These are phyloP conservation scores for Macrotus californicus DNA, from an alignment of 2,113 vertebrate genomes.

Conservation along the genomic window DNA sequence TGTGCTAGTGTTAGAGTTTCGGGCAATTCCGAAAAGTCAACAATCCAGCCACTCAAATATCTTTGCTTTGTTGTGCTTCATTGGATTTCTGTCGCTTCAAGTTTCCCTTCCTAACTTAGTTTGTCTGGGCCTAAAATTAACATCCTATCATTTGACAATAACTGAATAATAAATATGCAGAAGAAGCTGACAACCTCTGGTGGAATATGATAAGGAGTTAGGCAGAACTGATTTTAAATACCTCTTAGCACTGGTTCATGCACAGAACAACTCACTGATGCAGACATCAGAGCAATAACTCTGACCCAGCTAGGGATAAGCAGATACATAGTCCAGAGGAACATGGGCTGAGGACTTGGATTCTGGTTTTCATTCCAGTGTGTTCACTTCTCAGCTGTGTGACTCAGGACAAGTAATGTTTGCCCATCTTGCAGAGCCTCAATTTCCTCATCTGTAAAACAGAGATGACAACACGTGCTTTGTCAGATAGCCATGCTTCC, in stretches of 20 bases:
- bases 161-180: constrained; percentile 14
- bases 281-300: not conserved
- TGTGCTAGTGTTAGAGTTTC: not conserved
- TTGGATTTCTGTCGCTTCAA: constrained; percentile 3
- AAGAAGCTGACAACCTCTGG: not conserved
- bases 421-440: not conserved
- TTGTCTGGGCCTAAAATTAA: not conserved
- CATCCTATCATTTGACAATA: not conserved
- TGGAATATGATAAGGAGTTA: not conserved
- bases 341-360: not conserved
- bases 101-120: constrained; percentile 22
- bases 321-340: not conserved
- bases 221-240: not conserved
- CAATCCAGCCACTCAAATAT: constrained; percentile 6
- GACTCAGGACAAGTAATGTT: constrained; percentile 10
- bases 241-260: not conserved
- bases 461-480: not conserved
- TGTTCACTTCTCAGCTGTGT: not conserved
- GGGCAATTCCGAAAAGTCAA: not conserved
- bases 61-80: not conserved
- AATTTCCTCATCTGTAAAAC: constrained; percentile 39
- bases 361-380: constrained; percentile 16
- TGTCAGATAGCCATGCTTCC: not conserved
- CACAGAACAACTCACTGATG: constrained; percentile 21
- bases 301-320: not conserved